Evolutionary conservation across 64 coral and sea anemone species (phyloP), one percentile per base, ranked within the genome.

Genomic region (Hydrozoanthus tunicans): DNA sequence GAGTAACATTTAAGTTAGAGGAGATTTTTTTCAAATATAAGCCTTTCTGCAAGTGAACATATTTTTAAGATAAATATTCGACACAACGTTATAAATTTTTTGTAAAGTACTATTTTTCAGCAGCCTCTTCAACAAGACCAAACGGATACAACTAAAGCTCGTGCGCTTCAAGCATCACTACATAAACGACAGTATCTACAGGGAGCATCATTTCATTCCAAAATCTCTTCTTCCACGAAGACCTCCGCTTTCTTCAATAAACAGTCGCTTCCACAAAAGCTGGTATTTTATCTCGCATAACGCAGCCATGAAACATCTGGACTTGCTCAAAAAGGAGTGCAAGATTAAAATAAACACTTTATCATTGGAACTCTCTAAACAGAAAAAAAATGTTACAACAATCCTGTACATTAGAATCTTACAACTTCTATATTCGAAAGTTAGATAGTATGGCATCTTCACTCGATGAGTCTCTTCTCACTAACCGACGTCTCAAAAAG

Each of bases 401-500:
- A 9, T 86, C 83, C 11, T 86, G 64, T 72, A 53, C 53, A 73
- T 14, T 17, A 8, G 71, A 77, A 17, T 11, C 23, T 6, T 89
- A 60, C 25, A 11, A 17, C 4, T 76, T 89, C 32, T 43, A 43
- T 43, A 43, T 43, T 43, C 32, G 32, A 43, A 43, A 43, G 32
- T 43, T 43, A 43, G 32, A 43, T 43, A 43, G 32, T 43, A 43
- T 2, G 32, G 32, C 0, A 43, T 43, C 32, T 43, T 43, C 32
- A 43, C 32, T 43, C 32, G 32, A 43, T 58, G 58, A 90, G 88
- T 90, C 73, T 78, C 88, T 90, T 20, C 73, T 90, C 53, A 56
- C 73, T 51, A 78, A 78, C 14, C 55, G 88, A 3, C 73, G 88
- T 64, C 27, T 0, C 52, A 78, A 77, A 23, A 90, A 77, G 54